Percentiles rank a stretch among this genome's conserved stretches.
These are phyloP conservation scores for Drosophila pallidifrons DNA, from an alignment of 1,140 invertebrate genomes.

Conservation along the genomic window DNA sequence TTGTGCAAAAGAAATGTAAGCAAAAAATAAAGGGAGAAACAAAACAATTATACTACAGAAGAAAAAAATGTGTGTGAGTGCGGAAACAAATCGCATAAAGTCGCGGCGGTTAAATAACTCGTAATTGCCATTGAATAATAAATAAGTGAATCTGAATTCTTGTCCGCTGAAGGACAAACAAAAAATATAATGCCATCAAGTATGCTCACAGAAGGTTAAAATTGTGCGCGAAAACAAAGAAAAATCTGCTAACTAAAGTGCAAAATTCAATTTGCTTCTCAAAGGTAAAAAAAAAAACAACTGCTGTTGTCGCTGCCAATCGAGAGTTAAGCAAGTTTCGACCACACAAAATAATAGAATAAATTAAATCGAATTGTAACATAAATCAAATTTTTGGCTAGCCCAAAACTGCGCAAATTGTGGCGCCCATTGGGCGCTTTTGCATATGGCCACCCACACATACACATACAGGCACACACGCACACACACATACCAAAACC, in stretches of 20 bases:
- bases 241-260: background rate
- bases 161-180: conserved; percentile 20
- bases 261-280: background rate
- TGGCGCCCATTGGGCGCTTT: conserved; percentile 59
- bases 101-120: conserved; percentile 31
- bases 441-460: conserved; percentile 57
- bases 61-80: conserved; percentile 26
- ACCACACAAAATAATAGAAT: background rate
- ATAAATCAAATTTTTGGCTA: conserved; percentile 47
- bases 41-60: conserved; percentile 10
- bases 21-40: conserved; percentile 18
- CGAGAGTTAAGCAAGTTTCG: background rate
- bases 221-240: background rate
- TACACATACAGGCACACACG: conserved; percentile 24
- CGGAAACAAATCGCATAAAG: conserved; percentile 20
- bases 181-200: conserved; percentile 19
- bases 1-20: conserved; percentile 40
- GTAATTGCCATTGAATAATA: conserved; percentile 33
- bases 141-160: conserved; percentile 24
- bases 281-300: background rate
- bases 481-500: background rate
- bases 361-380: conserved; percentile 57
- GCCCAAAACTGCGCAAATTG: conserved; percentile 71
- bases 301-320: background rate
- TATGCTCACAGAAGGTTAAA: conserved; percentile 10